Conservation (phyloP, 1,140 invertebrate species). For the Drosophila nigromelanica region DNA sequence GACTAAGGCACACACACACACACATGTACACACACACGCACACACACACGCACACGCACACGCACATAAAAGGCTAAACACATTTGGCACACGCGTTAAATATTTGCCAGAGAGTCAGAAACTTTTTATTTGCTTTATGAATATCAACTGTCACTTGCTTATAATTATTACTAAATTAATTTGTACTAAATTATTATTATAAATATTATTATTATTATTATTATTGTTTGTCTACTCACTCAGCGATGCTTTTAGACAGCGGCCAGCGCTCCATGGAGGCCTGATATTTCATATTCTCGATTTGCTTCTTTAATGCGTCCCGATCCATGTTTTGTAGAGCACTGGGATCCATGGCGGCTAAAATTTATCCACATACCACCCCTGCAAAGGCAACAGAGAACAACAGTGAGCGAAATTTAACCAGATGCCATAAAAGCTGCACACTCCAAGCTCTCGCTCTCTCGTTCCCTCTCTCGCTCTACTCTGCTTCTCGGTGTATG, state of each 20-base stretch:
- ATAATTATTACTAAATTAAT: neutral
- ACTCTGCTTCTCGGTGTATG: neutral
- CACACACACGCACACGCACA: too few relatives aligned
- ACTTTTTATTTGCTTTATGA: neutral
- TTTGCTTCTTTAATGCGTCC: constrained; percentile 98
- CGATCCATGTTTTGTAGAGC: constrained; percentile 97
- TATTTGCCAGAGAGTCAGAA: neutral
- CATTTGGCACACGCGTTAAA: constrained; percentile 7
- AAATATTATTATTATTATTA: constrained; percentile 1
- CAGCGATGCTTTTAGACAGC: constrained; percentile 95
- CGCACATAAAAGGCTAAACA: neutral
- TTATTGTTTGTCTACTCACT: constrained; percentile 89
- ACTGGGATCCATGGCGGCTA: constrained; percentile 93
- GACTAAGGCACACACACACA: constrained; percentile 2
- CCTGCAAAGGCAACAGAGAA: constrained; percentile 72
- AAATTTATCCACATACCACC: constrained; percentile 84
- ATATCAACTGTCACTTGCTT: neutral
- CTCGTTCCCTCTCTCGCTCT: constrained; percentile 3
- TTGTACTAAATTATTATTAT: neutral
- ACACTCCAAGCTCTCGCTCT: constrained; percentile 9
- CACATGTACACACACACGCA: constrained; percentile 10
- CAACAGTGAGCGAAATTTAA: constrained; percentile 33
- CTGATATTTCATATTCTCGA: constrained; percentile 98
- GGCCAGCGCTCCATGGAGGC: constrained; percentile 98
- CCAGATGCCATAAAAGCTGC: constrained; percentile 57